Percentiles rank a stretch among this genome's conserved stretches.
Evolutionary conservation across 1,140 invertebrate genomes (phyloP).

Genomic region (Plutomurus gul): DNA sequence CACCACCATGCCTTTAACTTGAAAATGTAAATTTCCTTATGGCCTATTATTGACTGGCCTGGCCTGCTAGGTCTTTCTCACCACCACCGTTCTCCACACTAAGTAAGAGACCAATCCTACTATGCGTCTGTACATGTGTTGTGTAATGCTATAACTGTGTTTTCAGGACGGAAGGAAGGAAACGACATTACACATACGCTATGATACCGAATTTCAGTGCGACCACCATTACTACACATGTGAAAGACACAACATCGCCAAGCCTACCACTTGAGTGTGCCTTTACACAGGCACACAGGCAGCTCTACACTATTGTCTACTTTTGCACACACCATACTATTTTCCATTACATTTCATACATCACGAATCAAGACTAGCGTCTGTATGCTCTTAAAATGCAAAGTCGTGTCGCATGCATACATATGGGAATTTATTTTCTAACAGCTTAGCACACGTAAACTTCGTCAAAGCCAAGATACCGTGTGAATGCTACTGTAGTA

Average conservation of each 20-base stretch:
- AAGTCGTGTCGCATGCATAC: conserved; percentile 42
- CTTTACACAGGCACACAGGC: no score
- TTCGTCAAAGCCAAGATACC: neutral
- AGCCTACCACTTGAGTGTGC: neutral
- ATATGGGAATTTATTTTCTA: conserved; percentile 32
- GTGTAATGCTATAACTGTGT: neutral
- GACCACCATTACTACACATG: neutral
- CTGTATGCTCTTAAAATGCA: conserved; percentile 30
- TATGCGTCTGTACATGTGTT: no score
- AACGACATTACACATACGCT: neutral
- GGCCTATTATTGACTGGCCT: neutral
- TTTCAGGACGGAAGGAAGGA: neutral
- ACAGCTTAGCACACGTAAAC: neutral
- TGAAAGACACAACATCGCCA: neutral
- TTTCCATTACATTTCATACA: neutral
- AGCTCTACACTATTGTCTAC: no score
- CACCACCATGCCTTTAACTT: neutral
- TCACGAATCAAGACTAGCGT: neutral
- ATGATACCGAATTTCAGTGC: neutral
- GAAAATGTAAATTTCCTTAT: neutral
- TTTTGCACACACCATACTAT: neutral
- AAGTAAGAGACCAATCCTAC: no score
- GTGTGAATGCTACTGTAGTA: neutral
- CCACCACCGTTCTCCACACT: no score
- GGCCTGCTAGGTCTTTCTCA: no score